Percentiles rank a stretch among this genome's conserved stretches.
Conservation (phyloP, 1,140 invertebrate species). For the Brachionus plicatilis region DNA sequence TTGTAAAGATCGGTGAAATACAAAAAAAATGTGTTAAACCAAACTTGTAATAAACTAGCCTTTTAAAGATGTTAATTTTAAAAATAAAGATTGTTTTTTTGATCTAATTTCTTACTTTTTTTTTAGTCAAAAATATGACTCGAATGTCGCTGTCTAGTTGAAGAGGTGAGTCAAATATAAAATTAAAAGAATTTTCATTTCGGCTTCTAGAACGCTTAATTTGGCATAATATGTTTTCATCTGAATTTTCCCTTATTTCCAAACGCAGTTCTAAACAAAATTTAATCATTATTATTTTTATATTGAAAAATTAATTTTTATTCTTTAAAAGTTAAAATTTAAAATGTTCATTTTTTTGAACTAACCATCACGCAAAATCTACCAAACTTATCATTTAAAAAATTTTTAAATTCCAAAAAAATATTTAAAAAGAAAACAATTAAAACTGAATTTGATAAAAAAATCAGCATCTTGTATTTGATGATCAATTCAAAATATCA, state of each 20-base stretch:
- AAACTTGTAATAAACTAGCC: not conserved
- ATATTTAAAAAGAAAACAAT: not conserved
- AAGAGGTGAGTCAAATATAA: not conserved
- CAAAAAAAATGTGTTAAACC: slow-evolving; percentile 38
- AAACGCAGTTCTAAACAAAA: not conserved
- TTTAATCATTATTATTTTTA: no score
- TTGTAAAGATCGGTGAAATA: not conserved
- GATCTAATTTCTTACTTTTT: not conserved
- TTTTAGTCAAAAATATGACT: slow-evolving; percentile 12
- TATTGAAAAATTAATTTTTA: no score
- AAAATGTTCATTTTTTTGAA: no score
- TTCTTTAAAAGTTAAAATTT: not conserved
- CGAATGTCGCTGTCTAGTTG: not conserved
- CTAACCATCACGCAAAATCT: no score
- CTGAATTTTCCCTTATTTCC: not conserved
- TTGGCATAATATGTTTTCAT: not conserved
- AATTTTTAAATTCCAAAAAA: not conserved
- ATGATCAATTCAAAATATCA: no score
- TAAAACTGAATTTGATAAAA: no score
- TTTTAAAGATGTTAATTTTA: not conserved
- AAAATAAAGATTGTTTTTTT: not conserved
- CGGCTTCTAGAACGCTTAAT: not conserved
- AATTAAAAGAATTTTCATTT: not conserved
- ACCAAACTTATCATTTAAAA: no score
- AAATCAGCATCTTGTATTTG: no score